phyloP scores from a whole-genome alignment of 2,113 vertebrate species.

The Tachysurus vachellii region DNA sequence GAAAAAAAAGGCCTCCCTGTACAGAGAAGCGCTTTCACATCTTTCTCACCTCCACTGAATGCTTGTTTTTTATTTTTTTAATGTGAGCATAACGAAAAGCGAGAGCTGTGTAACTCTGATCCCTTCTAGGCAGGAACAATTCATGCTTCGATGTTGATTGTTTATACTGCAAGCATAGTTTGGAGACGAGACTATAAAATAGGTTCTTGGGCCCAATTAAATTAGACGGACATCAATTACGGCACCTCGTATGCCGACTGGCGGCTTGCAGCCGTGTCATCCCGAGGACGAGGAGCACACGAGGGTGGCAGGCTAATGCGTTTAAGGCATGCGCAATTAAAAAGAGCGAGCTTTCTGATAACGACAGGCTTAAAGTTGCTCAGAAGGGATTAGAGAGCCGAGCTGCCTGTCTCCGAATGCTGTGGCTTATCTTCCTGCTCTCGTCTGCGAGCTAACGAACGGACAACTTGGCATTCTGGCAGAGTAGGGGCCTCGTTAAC shows the following conservation, averaged over 20 bases:
- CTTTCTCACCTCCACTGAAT: neutral
- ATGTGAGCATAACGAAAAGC: neutral
- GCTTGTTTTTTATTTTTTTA: neutral
- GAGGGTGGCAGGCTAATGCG: slow-evolving; percentile 71
- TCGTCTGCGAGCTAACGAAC: slow-evolving; percentile 62
- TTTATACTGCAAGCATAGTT: slow-evolving; percentile 46
- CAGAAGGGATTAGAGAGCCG: slow-evolving; percentile 72
- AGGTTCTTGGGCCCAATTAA: slow-evolving; percentile 60
- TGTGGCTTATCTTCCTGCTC: slow-evolving; percentile 62
- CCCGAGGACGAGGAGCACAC: slow-evolving; percentile 58
- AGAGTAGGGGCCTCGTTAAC: slow-evolving; percentile 67
- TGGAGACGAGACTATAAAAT: slow-evolving; percentile 42
- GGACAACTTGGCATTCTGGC: slow-evolving; percentile 56
- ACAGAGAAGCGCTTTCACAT: slow-evolving; percentile 3
- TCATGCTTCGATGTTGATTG: slow-evolving; percentile 49
- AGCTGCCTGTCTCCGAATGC: slow-evolving; percentile 72
- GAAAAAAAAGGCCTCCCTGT: neutral
- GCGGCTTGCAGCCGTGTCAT: slow-evolving; percentile 55
- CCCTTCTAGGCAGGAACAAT: slow-evolving; percentile 10
- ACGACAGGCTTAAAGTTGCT: slow-evolving; percentile 73
- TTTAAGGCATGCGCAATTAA: slow-evolving; percentile 77
- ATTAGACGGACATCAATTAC: slow-evolving; percentile 67
- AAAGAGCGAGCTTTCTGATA: slow-evolving; percentile 67
- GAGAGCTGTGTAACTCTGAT: neutral
- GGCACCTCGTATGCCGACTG: slow-evolving; percentile 53